Conservation (phyloP, 2,797 vertebrate species). For the Hirundo rustica region DNA sequence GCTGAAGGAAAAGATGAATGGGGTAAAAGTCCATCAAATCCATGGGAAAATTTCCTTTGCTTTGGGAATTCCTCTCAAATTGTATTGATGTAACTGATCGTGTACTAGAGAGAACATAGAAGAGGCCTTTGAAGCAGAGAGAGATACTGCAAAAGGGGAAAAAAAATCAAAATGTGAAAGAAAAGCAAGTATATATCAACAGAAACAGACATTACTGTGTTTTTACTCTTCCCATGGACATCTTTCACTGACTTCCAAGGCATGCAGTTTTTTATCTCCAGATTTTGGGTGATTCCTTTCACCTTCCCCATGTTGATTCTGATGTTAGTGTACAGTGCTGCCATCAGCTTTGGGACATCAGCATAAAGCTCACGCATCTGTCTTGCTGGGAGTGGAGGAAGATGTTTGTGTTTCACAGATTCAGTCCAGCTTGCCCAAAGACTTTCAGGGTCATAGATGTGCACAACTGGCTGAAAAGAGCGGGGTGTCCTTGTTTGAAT, state of each 20-base stretch:
- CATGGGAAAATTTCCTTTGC: not conserved
- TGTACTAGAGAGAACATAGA: accelerated
- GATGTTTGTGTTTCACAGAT: not conserved
- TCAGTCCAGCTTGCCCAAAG: not conserved
- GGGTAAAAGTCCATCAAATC: not conserved
- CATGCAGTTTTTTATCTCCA: not conserved
- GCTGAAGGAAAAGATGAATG: not conserved
- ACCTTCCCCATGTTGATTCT: not conserved
- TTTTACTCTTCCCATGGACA: not conserved
- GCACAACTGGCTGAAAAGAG: not conserved
- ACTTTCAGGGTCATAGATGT: not conserved
- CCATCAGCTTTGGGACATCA: not conserved
- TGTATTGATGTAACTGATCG: not conserved
- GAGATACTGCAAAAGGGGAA: not conserved
- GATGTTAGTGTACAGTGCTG: not conserved
- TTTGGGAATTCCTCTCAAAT: not conserved
- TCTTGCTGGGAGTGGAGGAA: not conserved
- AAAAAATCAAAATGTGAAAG: not conserved
- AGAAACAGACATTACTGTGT: not conserved
- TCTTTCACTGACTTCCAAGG: not conserved
- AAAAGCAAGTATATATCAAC: not conserved
- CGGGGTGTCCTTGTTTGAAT: not conserved
- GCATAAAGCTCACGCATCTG: not conserved
- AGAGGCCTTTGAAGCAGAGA: not conserved
- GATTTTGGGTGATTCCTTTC: not conserved